A percentile compares a stretch with the other conserved stretches of the same genome.
Conservation (phyloP, 23 tunicate genomes). For the Corella eumyota region DNA sequence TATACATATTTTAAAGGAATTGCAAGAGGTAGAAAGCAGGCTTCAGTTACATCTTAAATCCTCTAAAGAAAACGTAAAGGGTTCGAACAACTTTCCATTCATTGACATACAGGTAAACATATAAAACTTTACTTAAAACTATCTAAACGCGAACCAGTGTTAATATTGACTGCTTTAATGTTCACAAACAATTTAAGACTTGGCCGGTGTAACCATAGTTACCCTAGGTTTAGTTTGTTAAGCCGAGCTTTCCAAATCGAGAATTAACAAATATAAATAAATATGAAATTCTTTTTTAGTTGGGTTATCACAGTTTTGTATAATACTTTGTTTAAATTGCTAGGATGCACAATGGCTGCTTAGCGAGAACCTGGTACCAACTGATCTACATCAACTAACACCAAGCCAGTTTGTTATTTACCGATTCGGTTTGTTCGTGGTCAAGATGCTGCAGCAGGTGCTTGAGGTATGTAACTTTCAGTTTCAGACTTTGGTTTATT, state of each 20-base stretch:
- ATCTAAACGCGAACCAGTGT: too few relatives aligned
- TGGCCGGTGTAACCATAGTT: background rate
- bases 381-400: conserved; percentile 39
- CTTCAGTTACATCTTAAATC: conserved; percentile 30
- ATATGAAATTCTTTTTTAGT: background rate
- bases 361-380: conserved; percentile 22
- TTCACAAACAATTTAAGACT: background rate
- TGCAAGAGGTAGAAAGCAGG: conserved; percentile 39
- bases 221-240: too few relatives aligned
- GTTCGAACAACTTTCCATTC: conserved; percentile 54
- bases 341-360: conserved; percentile 93
- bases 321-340: background rate
- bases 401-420: conserved; percentile 81
- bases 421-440: conserved; percentile 73
- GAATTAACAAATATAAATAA: too few relatives aligned
- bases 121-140: background rate
- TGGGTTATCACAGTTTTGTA: background rate
- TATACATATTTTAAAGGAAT: conserved; percentile 26
- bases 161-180: too few relatives aligned
- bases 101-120: conserved; percentile 64
- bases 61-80: conserved; percentile 25
- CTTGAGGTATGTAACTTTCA: conserved; percentile 25
- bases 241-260: too few relatives aligned
- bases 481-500: background rate
- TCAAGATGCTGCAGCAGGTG: conserved; percentile 57